phyloP scores from a whole-genome alignment of 2,888 invertebrate genomes.

The Asteroscopus sphinx region DNA sequence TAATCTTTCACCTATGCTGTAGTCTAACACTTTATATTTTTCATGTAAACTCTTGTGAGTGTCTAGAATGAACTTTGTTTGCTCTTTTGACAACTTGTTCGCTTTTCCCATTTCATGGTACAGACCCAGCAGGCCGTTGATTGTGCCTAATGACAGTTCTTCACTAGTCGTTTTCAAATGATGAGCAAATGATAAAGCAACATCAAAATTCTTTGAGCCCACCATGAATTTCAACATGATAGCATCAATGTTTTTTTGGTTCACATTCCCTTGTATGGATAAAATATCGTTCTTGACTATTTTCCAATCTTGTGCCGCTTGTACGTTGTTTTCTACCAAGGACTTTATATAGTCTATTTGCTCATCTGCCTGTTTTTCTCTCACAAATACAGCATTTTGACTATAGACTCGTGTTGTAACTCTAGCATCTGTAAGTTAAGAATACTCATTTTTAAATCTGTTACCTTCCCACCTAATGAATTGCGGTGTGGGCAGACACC shows the following conservation, averaged over 20 bases:
- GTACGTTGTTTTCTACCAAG: constrained; percentile 57
- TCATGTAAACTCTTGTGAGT: constrained; percentile 84
- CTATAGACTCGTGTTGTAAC: constrained; percentile 43
- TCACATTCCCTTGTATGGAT: constrained; percentile 74
- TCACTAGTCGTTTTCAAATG: constrained; percentile 85
- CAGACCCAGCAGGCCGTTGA: constrained; percentile 89
- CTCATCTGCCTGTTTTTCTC: constrained; percentile 43
- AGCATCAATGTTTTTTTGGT: constrained; percentile 90
- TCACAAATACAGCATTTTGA: constrained; percentile 29
- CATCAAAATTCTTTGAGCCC: constrained; percentile 75
- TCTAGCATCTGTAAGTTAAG: constrained; percentile 60
- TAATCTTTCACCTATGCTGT: constrained; percentile 89
- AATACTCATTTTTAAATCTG: background rate
- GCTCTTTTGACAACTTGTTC: constrained; percentile 74
- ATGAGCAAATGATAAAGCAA: constrained; percentile 90
- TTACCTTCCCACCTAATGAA: background rate
- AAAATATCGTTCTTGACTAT: constrained; percentile 80
- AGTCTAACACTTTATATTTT: constrained; percentile 90
- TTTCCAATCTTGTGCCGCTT: constrained; percentile 78
- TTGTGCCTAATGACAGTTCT: constrained; percentile 89
- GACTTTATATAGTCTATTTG: constrained; percentile 76
- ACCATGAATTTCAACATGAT: constrained; percentile 89
- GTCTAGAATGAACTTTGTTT: constrained; percentile 88
- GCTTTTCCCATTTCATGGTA: constrained; percentile 80
- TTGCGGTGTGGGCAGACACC: background rate